phyloP scores from a whole-genome alignment of 2,888 invertebrate species.

The Dyspetes luteomarginatus region DNA sequence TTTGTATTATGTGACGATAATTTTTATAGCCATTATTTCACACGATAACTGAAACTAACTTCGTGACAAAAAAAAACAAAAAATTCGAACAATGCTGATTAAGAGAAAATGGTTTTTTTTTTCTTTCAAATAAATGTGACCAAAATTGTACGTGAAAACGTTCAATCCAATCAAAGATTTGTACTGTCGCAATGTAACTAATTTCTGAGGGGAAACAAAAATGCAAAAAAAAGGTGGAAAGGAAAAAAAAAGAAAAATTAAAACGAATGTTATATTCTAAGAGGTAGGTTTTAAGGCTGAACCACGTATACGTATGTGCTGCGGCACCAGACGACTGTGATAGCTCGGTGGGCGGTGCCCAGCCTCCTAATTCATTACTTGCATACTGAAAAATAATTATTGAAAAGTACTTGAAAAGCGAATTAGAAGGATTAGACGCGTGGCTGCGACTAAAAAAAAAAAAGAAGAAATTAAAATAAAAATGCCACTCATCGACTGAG shows the following conservation, averaged over 20 bases:
- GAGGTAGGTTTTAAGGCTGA: constrained; percentile 83
- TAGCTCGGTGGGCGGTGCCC: constrained; percentile 84
- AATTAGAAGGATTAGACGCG: constrained; percentile 51
- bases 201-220: constrained; percentile 52
- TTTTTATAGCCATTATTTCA: not conserved
- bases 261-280: constrained; percentile 73
- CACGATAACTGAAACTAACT: constrained; percentile 3
- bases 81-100: not conserved
- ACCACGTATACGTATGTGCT: constrained; percentile 84
- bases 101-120: not conserved
- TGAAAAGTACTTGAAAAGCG: constrained; percentile 53
- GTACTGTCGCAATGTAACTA: constrained; percentile 54
- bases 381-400: constrained; percentile 79
- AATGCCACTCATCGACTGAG: constrained; percentile 62
- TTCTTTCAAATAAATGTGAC: not conserved
- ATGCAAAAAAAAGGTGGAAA: constrained; percentile 31
- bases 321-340: constrained; percentile 84
- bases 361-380: constrained; percentile 83
- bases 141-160: constrained; percentile 19
- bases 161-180: constrained; percentile 33
- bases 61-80: not conserved
- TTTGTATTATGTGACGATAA: constrained; percentile 32
- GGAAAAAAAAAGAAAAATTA: constrained; percentile 49
- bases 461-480: constrained; percentile 46
- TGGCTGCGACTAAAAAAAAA: constrained; percentile 42